Evolutionary conservation across 2,797 vertebrate genomes (phyloP), one percentile per base, ranked within the genome.

Genomic region (Pipistrellus pygmaeus): DNA sequence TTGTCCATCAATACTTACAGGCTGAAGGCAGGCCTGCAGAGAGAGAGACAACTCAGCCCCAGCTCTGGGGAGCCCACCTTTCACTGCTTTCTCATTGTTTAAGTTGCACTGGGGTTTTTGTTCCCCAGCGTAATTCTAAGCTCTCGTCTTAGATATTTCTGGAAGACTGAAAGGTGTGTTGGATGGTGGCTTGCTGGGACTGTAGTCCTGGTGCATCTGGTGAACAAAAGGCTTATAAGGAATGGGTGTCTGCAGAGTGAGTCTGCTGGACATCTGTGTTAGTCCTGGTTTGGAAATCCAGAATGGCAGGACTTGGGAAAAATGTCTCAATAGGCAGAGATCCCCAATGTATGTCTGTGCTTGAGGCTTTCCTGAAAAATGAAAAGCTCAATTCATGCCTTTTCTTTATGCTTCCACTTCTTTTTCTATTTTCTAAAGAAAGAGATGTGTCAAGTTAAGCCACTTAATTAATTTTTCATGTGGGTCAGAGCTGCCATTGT

Each of bases 401-500:
- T 80, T 51, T 83, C 46, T 82, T 66, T 66, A 27, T 87, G 73
- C 62, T 87, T 90, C 71, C 0, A 5, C 68, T 84, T 77, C 41
- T 44, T 51, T 76, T 55, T 9, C 38, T 62, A 6, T 21, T 88
- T 82, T 71, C 77, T 41, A n/a, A 90, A 95, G 92, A 91, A 86
- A 95, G 46, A 51, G 55, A 66, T 77, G 30, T 97, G 88, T 94
- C 95, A 73, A 17, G 94, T 93, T 92, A 85, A 75, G 51, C 90
- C 95, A 11, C 81, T 95, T 96, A 62, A 77, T 94, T 95, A 97
- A 64, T 68, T 95, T 96, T 62, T 78, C 88, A 18, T 53, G 57
- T 94, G 95, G 97, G 97, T 90, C 82, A 97, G 93, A 95, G 90
- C 41, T 51, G 82, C 18, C 25, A 3, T 88, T 81, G 53, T 87